Percentiles rank a stretch among this genome's conserved stretches.
These are phyloP conservation scores for Drosophila paranaensis DNA, from an alignment of 2,888 invertebrate genomes.

Conservation along the genomic window DNA sequence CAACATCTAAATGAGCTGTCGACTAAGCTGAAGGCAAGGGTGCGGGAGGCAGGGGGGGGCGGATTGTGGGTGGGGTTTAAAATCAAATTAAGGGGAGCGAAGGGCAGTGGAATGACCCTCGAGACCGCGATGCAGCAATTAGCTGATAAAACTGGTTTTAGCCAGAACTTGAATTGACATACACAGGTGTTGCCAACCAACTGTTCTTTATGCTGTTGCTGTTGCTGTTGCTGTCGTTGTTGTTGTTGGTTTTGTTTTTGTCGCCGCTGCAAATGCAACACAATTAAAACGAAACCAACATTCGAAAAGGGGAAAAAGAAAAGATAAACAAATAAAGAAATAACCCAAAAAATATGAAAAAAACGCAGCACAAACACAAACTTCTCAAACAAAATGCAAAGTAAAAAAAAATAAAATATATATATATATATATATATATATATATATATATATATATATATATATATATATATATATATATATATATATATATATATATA, in stretches of 20 bases:
- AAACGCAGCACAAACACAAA: constrained; percentile 2
- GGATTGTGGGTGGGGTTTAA: not conserved
- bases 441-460: too few species aligned
- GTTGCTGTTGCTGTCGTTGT: not conserved
- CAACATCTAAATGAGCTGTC: constrained; percentile 9
- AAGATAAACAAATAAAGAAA: not conserved
- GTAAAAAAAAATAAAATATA: not conserved
- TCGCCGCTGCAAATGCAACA: not conserved
- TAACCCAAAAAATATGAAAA: not conserved
- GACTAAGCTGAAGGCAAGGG: not conserved
- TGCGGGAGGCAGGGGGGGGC: not conserved
- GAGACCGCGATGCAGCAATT: constrained; percentile 16
- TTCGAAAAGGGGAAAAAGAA: not conserved
- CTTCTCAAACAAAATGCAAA: not conserved
- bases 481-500: too few species aligned
- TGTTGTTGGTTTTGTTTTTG: not conserved
- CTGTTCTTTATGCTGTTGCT: not conserved
- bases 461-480: too few species aligned
- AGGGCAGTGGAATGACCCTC: constrained; percentile 11
- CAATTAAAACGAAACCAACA: not conserved
- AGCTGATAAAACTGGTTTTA: constrained; percentile 40
- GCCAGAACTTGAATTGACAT: constrained; percentile 23
- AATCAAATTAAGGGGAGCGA: constrained; percentile 9
- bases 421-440: not conserved
- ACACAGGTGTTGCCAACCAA: constrained; percentile 6